Evolutionary conservation across 37 sponge, comb jelly and placozoan species (phyloP).

Genomic region (Mnemiopsis leidyi): DNA sequence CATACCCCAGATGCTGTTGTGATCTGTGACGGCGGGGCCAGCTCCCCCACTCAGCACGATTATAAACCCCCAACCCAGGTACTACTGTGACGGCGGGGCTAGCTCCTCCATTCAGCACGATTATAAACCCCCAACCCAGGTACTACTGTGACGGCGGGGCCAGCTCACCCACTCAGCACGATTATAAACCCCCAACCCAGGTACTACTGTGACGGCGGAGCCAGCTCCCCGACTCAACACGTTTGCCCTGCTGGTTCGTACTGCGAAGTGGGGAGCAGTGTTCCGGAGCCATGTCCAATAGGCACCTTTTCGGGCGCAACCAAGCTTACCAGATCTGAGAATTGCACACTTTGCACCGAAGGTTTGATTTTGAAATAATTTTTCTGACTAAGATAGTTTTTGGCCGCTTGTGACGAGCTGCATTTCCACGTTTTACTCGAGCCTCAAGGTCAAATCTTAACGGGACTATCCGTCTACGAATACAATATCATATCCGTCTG

Average conservation of each 20-base stretch:
- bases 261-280: conserved; percentile 58
- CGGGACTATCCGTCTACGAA: no score
- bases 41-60: neutral
- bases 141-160: conserved; percentile 55
- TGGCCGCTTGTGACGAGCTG: no score
- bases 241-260: conserved; percentile 64
- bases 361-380: conserved; percentile 13
- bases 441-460: no score
- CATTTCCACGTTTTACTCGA: no score
- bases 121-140: no score
- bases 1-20: no score
- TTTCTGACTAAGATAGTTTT: neutral
- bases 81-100: conserved; percentile 46
- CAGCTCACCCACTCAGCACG: neutral
- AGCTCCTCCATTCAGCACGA: neutral
- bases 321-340: neutral
- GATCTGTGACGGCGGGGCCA: conserved; percentile 44
- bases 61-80: no score
- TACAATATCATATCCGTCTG: no score
- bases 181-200: no score
- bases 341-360: conserved; percentile 58
- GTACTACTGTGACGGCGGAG: conserved; percentile 51
- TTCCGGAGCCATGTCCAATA: conserved; percentile 48
- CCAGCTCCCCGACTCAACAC: neutral
- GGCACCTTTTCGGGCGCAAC: conserved; percentile 45